These are phyloP conservation scores for Lasioglossum lativentre DNA, from an alignment of 2,888 invertebrate genomes.

Conservation along the genomic window DNA sequence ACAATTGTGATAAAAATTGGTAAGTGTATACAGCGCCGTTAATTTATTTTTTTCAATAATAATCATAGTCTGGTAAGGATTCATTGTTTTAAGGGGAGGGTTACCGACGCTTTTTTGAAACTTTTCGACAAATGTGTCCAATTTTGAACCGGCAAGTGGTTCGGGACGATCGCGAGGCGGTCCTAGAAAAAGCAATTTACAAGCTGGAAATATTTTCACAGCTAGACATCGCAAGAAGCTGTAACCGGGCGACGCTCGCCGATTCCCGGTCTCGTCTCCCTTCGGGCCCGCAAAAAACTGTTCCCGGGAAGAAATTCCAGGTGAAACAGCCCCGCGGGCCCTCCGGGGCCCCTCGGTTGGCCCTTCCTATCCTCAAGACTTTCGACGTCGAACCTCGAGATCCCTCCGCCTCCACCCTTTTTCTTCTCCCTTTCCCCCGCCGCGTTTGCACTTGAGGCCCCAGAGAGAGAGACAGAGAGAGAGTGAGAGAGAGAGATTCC, in stretches of 20 bases:
- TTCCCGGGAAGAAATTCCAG: slow-evolving; percentile 26
- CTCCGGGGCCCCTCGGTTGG: not conserved
- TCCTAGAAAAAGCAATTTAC: slow-evolving; percentile 22
- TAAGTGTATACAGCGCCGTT: too few relatives aligned
- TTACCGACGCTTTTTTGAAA: not conserved
- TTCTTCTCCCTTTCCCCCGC: not conserved
- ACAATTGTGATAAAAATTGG: too few relatives aligned
- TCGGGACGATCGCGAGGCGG: not conserved
- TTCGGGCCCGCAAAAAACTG: slow-evolving; percentile 19
- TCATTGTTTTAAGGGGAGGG: too few relatives aligned
- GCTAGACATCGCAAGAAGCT: slow-evolving; percentile 25
- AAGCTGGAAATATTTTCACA: slow-evolving; percentile 9
- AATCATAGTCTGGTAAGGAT: not conserved
- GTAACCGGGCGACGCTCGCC: slow-evolving; percentile 1
- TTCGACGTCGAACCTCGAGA: slow-evolving; percentile 17
- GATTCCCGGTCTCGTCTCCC: slow-evolving; percentile 31
- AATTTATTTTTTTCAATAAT: not conserved
- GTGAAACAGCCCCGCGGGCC: slow-evolving; percentile 22
- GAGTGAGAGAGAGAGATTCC: slow-evolving; percentile 56
- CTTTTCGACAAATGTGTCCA: not conserved
- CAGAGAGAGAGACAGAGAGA: slow-evolving; percentile 29
- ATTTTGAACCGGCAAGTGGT: not conserved
- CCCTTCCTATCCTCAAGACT: slow-evolving; percentile 1
- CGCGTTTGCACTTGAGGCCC: slow-evolving; percentile 17
- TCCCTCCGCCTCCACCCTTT: not conserved